These are phyloP conservation scores for Periophthalmodon schlosseri DNA, from an alignment of 2,113 vertebrate species.

Conservation along the genomic window DNA sequence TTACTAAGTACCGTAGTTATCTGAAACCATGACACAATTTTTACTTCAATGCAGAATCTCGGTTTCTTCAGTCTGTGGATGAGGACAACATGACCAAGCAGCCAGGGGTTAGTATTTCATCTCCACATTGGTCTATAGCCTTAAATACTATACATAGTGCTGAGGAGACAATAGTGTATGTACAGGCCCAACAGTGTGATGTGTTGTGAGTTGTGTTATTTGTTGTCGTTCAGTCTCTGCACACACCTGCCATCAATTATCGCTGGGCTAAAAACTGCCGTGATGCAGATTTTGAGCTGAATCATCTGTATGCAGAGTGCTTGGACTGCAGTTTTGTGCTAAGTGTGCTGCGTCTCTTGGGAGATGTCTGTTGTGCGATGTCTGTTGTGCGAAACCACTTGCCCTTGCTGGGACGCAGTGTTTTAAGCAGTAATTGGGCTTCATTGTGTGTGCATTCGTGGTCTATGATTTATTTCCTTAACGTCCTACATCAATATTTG, in stretches of 20 bases:
- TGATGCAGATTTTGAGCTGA: constrained; percentile 60
- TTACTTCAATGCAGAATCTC: constrained; percentile 81
- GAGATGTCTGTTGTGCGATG: constrained; percentile 53
- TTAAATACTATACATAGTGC: neutral
- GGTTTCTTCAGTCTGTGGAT: constrained; percentile 90
- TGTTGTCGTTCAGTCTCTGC: constrained; percentile 34
- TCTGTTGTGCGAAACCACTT: constrained; percentile 54
- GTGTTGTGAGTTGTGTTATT: constrained; percentile 18
- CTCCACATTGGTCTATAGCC: neutral
- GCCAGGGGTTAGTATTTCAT: constrained; percentile 85
- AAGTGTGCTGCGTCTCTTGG: constrained; percentile 58
- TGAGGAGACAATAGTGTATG: too few species aligned
- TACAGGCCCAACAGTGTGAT: neutral
- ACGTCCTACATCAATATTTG: neutral
- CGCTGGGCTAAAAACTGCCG: constrained; percentile 46
- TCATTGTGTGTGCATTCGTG: constrained; percentile 13
- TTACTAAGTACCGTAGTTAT: neutral
- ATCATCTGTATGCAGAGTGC: constrained; percentile 48
- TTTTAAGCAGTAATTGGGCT: constrained; percentile 51
- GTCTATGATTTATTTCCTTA: neutral
- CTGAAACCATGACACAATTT: neutral
- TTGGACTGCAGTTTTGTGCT: constrained; percentile 59
- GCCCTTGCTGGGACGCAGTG: constrained; percentile 43
- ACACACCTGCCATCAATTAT: constrained; percentile 57
- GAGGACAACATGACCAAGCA: constrained; percentile 98